phyloP scores from a whole-genome alignment of 2,113 vertebrate species.

The Corythornis madagascariensis region DNA sequence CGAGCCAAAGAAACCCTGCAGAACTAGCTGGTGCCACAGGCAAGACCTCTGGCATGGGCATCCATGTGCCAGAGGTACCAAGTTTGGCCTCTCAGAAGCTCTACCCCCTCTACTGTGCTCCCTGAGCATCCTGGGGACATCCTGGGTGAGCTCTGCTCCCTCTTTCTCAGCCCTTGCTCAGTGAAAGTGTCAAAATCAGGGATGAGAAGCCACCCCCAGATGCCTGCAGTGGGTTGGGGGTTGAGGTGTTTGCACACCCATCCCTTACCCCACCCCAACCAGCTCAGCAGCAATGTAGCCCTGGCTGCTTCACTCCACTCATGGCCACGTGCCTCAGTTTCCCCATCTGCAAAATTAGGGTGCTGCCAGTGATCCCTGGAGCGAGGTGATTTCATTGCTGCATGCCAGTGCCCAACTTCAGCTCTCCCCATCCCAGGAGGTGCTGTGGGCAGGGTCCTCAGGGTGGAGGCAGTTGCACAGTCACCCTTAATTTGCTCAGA shows the following conservation, averaged over 20 bases:
- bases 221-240: not conserved
- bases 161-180: not conserved
- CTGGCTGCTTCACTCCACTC: not conserved
- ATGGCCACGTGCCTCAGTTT: not conserved
- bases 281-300: not conserved
- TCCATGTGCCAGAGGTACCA: fast-evolving
- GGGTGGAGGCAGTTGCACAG: not conserved
- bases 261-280: not conserved
- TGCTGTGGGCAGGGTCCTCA: fast-evolving
- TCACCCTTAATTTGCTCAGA: not conserved
- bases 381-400: fast-evolving
- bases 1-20: not conserved
- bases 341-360: not conserved
- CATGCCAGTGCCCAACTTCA: not conserved
- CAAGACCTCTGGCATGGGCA: fast-evolving
- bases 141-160: not conserved
- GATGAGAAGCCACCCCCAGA: not conserved
- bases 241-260: not conserved
- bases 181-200: fast-evolving
- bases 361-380: not conserved
- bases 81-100: not conserved
- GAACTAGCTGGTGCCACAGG: not conserved
- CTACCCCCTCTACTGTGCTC: not conserved
- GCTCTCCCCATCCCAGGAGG: not conserved
- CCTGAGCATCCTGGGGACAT: not conserved